Conservation (phyloP, 2,888 invertebrate genomes). For the Spilosoma lubricipeda region DNA sequence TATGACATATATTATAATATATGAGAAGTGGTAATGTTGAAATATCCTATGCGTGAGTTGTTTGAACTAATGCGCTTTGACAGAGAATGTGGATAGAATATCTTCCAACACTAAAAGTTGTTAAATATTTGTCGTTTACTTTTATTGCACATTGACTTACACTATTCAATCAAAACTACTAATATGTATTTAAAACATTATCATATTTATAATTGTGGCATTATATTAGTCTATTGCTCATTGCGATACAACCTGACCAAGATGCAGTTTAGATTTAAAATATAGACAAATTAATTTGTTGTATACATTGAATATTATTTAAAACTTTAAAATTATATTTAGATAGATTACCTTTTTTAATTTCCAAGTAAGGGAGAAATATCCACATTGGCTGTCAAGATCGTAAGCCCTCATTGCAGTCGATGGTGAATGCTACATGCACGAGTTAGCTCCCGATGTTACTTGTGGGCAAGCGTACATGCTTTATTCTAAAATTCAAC, state of each 20-base stretch:
- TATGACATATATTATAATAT: slow-evolving; percentile 14
- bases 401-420: slow-evolving; percentile 30
- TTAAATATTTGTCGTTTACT: not conserved
- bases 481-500: slow-evolving; percentile 64
- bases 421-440: slow-evolving; percentile 53
- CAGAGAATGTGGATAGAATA: slow-evolving; percentile 29
- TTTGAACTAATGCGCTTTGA: slow-evolving; percentile 35
- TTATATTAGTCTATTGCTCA: not conserved
- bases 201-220: not conserved
- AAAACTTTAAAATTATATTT: not conserved
- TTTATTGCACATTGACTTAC: not conserved
- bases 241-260: not conserved
- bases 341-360: not conserved
- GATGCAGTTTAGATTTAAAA: not conserved
- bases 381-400: slow-evolving; percentile 35
- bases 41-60: slow-evolving; percentile 39
- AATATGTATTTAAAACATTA: not conserved
- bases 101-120: not conserved
- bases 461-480: slow-evolving; percentile 57
- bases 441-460: slow-evolving; percentile 44
- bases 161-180: not conserved
- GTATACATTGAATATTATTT: not conserved
- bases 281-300: too few relatives aligned
- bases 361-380: not conserved
- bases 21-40: slow-evolving; percentile 34